Evolutionary conservation across 2,888 invertebrate species (phyloP).

Genomic region (Drosophila flavopinicola): DNA sequence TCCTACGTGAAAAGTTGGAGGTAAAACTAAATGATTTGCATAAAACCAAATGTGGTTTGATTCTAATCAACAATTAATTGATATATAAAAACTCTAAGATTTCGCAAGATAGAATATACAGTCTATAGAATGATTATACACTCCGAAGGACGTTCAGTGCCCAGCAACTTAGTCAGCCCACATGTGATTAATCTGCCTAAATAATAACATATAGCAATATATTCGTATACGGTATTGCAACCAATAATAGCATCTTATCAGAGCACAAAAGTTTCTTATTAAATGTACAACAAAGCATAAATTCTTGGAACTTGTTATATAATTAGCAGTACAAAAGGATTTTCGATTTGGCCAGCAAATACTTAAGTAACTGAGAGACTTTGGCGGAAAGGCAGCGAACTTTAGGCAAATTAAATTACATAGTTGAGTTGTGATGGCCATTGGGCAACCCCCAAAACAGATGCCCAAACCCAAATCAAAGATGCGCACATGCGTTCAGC

Average conservation of each 20-base stretch:
- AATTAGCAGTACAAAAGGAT: constrained; percentile 68
- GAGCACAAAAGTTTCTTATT: constrained; percentile 23
- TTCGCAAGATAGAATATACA: too few species aligned
- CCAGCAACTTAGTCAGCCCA: too few species aligned
- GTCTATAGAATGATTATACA: too few species aligned
- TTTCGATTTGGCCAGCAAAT: constrained; percentile 48
- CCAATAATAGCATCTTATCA: constrained; percentile 3
- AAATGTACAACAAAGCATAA: not conserved
- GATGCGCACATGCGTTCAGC: constrained; percentile 62
- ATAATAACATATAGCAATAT: not conserved
- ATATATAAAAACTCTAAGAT: too few species aligned
- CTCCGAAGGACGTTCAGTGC: too few species aligned
- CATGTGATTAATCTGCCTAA: not conserved
- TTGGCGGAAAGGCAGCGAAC: constrained; percentile 38
- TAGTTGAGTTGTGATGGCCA: constrained; percentile 59
- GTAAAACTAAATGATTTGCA: too few species aligned
- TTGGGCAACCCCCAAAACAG: constrained; percentile 8
- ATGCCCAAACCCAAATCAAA: constrained; percentile 50
- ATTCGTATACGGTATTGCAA: not conserved
- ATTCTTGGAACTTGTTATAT: constrained; percentile 51
- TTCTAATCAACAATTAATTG: too few species aligned
- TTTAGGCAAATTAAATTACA: constrained; percentile 76
- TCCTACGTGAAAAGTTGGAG: too few species aligned
- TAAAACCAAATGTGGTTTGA: too few species aligned
- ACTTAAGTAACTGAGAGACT: constrained; percentile 24